phyloP scores from a whole-genome alignment of 2,888 invertebrate genomes.

The Sympetrum striolatum region DNA sequence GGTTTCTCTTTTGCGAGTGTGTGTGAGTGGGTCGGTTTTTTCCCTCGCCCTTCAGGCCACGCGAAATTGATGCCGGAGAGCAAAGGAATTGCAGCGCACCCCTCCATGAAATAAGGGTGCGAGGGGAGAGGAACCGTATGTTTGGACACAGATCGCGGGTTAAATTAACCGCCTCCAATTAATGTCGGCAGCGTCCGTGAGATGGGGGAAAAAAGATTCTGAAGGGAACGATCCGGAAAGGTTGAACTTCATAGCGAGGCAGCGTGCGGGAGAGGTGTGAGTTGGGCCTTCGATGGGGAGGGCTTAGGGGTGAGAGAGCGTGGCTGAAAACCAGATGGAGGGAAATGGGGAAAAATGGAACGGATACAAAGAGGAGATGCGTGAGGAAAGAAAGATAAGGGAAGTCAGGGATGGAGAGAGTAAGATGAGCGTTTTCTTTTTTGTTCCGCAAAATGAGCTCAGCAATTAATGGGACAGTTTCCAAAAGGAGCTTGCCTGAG shows the following conservation, averaged over 20 bases:
- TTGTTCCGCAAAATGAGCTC: neutral
- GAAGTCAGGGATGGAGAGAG: neutral
- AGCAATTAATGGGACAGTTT: neutral
- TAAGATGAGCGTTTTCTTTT: neutral
- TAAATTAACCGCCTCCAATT: constrained; percentile 27
- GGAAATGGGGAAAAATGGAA: neutral
- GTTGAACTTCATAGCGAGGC: neutral
- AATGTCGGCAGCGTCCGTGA: neutral
- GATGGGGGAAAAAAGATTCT: neutral
- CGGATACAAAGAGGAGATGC: neutral
- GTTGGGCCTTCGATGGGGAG: neutral
- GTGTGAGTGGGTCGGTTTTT: neutral
- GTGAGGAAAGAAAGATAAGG: neutral
- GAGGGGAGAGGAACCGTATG: neutral
- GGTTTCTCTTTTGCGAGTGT: neutral
- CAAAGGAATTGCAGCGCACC: neutral
- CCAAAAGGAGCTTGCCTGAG: neutral
- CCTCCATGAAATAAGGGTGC: neutral
- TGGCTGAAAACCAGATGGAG: neutral
- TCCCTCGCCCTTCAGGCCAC: neutral
- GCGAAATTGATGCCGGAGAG: neutral
- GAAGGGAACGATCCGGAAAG: neutral
- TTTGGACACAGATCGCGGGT: constrained; percentile 1
- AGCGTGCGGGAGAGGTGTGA: neutral
- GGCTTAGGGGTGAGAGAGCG: neutral